phyloP scores from a whole-genome alignment of 2,888 invertebrate species.

The Brenthis ino region DNA sequence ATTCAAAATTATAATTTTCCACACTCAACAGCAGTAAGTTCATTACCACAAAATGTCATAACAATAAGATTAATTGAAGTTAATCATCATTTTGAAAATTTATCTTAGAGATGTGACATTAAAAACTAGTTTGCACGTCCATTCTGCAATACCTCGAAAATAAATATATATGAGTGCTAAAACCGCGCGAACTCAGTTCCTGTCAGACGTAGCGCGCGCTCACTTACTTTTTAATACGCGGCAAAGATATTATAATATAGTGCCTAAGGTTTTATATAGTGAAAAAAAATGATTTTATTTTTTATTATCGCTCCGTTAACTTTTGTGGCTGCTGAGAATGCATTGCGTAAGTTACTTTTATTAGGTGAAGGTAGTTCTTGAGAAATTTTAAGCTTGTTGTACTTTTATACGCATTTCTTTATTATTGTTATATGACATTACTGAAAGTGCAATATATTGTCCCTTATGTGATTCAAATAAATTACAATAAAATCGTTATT shows the following conservation, averaged over 20 bases:
- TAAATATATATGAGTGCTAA: conserved; percentile 45
- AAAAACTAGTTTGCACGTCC: conserved; percentile 42
- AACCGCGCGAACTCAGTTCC: conserved; percentile 48
- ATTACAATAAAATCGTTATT: too few species aligned
- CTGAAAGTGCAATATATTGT: too few species aligned
- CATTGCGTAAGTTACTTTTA: conserved; percentile 51
- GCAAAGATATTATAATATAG: conserved; percentile 27
- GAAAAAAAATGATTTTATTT: conserved; percentile 44
- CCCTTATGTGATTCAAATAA: too few species aligned
- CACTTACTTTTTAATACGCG: conserved; percentile 31
- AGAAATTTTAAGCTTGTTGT: conserved; percentile 5
- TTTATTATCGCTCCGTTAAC: conserved; percentile 43
- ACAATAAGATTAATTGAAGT: background rate
- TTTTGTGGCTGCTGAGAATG: conserved; percentile 46
- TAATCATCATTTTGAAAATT: conserved; percentile 15
- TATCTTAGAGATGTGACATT: conserved; percentile 36
- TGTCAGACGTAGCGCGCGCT: conserved; percentile 38
- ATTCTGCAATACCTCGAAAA: conserved; percentile 46
- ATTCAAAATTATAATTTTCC: too few species aligned
- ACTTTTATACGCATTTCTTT: background rate
- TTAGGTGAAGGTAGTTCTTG: conserved; percentile 34
- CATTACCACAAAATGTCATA: too few species aligned
- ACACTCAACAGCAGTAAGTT: too few species aligned
- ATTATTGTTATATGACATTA: too few species aligned
- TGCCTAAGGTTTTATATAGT: conserved; percentile 29